Evolutionary conservation across 2,113 vertebrate genomes (phyloP), one percentile per base, ranked within the genome.

Genomic region (Benitochromis conjunctus): DNA sequence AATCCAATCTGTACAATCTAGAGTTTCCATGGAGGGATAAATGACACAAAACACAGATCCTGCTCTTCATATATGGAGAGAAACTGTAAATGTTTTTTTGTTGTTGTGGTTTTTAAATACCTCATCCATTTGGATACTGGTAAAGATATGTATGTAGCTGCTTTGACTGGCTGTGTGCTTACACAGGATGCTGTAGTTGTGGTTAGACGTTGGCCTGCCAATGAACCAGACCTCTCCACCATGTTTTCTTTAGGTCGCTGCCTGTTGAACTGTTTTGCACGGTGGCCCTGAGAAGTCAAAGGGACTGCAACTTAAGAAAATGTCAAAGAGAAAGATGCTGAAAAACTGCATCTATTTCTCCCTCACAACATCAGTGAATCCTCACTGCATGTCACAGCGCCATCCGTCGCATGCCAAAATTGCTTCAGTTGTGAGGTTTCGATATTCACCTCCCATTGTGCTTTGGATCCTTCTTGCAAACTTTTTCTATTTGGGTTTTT

Each of bases 291-390:
- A 66, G 36, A 0, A 4, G 6, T 66, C n/a, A 21, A 41, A 66
- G 7, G 0, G 0, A 66, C 36, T 41, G 11, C 36, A 41, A 41
- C 4, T 24, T 41, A 66, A 66, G 0, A 66, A 66, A 41, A 66
- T 41, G 2, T 36, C 36, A 24, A 3, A 66, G n/a, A 66, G 12
- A 41, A 66, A 66, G 36, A 24, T 41, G 62, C 62, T 66, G 4
- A 38, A 41, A 66, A 66, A 38, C 3, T 0, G 34, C 34, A 1
- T 41, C 62, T 41, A 41, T 66, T 0, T 66, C 36, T 41, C 36
- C n/a, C 62, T n/a, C 21, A 66, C 36, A 66, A 41, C 62, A 66
- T 41, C 36, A 41, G n/a, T 24, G 7, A 66, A 2, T 66, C 1
- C 36, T 3, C n/a, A n/a, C n/a, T 34, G 12, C 36, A 13, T 3